Evolutionary conservation across 2,888 invertebrate genomes (phyloP), one percentile per base, ranked within the genome.

Genomic region (Oxytorus armatus): DNA sequence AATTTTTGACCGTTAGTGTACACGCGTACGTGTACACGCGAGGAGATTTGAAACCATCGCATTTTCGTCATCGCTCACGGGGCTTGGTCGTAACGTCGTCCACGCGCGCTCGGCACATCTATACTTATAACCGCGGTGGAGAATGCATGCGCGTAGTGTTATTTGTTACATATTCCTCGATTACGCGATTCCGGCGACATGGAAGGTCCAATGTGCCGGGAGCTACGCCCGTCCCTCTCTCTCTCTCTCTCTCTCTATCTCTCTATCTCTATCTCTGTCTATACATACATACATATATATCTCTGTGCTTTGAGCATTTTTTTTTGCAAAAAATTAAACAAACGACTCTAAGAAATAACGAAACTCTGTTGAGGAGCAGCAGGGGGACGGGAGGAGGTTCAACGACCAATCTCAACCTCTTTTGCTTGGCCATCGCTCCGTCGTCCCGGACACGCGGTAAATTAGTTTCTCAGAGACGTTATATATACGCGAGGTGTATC

Each of bases 391-490:
- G n/a, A n/a, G n/a, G n/a, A n/a, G n/a, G n/a, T n/a, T n/a, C 63
- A 33, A 16, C 29, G 63, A 47, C 25, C 72, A 51, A 25, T 25
- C 63, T 33, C 42, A 29, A 16, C n/a, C n/a, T n/a, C n/a, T n/a
- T n/a, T n/a, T n/a, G n/a, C n/a, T n/a, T n/a, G n/a, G n/a, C n/a
- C n/a, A n/a, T n/a, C n/a, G n/a, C n/a, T n/a, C n/a, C n/a, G n/a
- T n/a, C n/a, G n/a, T n/a, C n/a, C 33, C n/a, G 5, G 39, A 18
- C 39, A 39, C 33, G 49, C 33, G 49, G 57, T 23, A 53, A 70
- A 75, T 79, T 66, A 72, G 51, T 70, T 65, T 75, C 76, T 72
- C 36, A 16, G 57, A 1, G 21, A 25, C 18, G 29, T 1, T 16
- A 44, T 33, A 16, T n/a, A 23, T 16, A 33, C 18, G 53, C 23